Evolutionary conservation across 2,888 invertebrate genomes (phyloP), one percentile per base, ranked within the genome.

Genomic region (Pterostichus madidus): DNA sequence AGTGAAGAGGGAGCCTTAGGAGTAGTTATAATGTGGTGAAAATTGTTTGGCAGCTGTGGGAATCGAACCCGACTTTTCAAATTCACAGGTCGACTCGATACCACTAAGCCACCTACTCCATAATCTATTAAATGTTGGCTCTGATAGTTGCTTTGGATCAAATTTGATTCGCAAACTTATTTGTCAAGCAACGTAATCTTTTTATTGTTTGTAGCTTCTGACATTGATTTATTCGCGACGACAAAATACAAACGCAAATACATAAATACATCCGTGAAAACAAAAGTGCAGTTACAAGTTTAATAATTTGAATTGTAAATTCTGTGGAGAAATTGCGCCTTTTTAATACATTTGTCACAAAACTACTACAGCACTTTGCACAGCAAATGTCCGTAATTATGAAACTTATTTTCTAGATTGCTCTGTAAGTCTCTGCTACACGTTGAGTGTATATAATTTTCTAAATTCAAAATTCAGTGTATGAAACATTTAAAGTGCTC

Each of bases 321-420:
- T 56, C 56, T 17, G 56, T 8, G 8, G 56, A 56, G 56, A 56
- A 13, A 56, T 56, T 56, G 17, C 56, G 17, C 56, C 56, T 71
- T 71, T 71, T 71, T 71, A 71, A 71, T 71, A 71, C 68, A 44
- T 71, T 71, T 71, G 68, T 71, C 68, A 46, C 68, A 71, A 39
- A 71, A 39, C 46, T 64, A 32, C 35, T 13, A 7, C 8, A 11
- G 24, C 44, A 11, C 15, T 71, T 39, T 71, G 44, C 17, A 8
- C 13, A 13, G 56, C 1, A 17, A 71, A 71, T 71, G 68, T 17
- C 44, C 15, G 68, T 71, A 71, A 71, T 71, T 71, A 71, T 71
- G 44, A 39, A 71, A 71, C 68, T 71, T 71, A 71, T 71, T 71
- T 71, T 17, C 39, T 71, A 71, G 68, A 71, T 71, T 39, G 39